Base-by-base conservation (phyloP, 2,113 vertebrate species). In the Ictalurus furcatus region DNA sequence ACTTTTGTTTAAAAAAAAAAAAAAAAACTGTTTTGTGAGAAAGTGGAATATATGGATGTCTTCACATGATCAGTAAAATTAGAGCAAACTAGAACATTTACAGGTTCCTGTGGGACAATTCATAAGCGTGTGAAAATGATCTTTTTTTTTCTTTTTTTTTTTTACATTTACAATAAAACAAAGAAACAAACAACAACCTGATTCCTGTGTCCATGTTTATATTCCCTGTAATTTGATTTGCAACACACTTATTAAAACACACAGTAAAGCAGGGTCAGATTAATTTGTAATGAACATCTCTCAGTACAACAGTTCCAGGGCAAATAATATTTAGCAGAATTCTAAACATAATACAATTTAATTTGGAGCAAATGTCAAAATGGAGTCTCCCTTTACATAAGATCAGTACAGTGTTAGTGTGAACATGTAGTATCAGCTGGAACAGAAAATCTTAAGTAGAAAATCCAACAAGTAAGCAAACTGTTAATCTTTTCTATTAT, bases 371-470 rank as follows among this genome's bases (percentile, higher is more conserved):
- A 85, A 82, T 67, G 25, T 63, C 83, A 85, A 44, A 89, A 59
- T 44, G 23, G 44, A 52, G 34, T 87, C 28, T 28, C 1, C 30
- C 71, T 37, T 44, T 56, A 71, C 86, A 54, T 63, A 52, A 30
- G 56, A 58, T 65, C 58, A 89, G 58, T 86, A 88, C 88, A 91
- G 85, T 84, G 69, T 87, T 87, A 87, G 56, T 54, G 54, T 85
- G 61, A 83, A 84, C 59, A 59, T 37, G 65, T 85, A 44, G 37
- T 21, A 17, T 81, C 40, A 89, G 23, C 59, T 76, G 65, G 56
- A 87, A 87, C 19, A 67, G 14, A 71, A 59, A 25, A 44, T 56
- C 14, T 82, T 13, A 56, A 25, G 19, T 11, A 69, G 17, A 76
- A 76, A 76, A 71, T 25, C 14, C 67, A 1, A 85, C 1, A n/a